Conservation (phyloP, 2,113 vertebrate species). For the Dendropsophus ebraccatus region DNA sequence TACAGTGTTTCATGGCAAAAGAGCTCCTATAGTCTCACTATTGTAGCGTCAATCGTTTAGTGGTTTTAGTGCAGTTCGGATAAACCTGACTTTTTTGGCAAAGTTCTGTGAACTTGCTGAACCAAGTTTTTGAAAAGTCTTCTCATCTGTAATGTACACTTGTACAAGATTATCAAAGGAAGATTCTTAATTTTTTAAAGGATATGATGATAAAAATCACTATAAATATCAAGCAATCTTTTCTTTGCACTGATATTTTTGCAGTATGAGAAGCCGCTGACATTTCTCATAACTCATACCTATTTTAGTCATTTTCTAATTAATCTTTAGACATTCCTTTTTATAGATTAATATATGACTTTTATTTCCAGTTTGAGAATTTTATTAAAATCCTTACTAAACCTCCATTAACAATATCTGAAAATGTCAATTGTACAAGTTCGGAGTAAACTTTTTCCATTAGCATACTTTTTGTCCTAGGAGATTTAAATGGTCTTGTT, state of each 20-base stretch:
- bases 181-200: too few relatives aligned
- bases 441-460: neutral
- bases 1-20: too few relatives aligned
- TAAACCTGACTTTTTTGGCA: too few relatives aligned
- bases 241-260: neutral
- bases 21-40: too few relatives aligned
- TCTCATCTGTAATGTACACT: too few relatives aligned
- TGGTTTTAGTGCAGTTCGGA: too few relatives aligned
- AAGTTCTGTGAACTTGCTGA: too few relatives aligned
- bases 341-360: neutral
- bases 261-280: neutral
- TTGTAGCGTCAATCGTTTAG: too few relatives aligned
- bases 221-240: too few relatives aligned
- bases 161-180: too few relatives aligned
- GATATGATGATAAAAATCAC: too few relatives aligned
- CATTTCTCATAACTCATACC: neutral
- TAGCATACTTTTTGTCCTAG: neutral
- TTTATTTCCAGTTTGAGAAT: neutral
- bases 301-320: neutral
- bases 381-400: neutral
- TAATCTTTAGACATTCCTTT: neutral
- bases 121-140: too few relatives aligned
- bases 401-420: neutral
- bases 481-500: neutral
- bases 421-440: neutral